Percentiles rank a stretch among this genome's conserved stretches.
Evolutionary conservation across 1,140 invertebrate species (phyloP).

Genomic region (Pygmarrhopalites habei): DNA sequence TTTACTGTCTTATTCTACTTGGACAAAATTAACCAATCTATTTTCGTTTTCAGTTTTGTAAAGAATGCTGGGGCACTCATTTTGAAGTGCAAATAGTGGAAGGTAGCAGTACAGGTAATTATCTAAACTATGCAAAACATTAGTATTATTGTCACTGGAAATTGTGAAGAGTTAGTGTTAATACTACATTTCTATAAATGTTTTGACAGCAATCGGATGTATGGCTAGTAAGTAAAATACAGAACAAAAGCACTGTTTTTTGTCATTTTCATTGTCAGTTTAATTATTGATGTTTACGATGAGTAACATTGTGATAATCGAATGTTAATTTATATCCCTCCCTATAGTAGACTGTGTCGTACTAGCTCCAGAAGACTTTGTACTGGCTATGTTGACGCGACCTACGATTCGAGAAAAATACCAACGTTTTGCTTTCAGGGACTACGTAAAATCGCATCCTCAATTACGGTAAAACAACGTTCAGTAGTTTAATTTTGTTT

Average conservation of each 20-base stretch:
- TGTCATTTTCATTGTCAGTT: no score
- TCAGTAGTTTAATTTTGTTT: not conserved
- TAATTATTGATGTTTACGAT: no score
- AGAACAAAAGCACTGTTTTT: no score
- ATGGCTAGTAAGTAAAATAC: no score
- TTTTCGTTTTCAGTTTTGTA: constrained; percentile 89
- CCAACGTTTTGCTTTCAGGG: constrained; percentile 88
- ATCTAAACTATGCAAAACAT: no score
- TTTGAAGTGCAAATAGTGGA: constrained; percentile 92
- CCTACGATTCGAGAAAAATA: constrained; percentile 80
- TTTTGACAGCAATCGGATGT: constrained; percentile 70
- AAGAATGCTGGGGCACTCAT: constrained; percentile 89
- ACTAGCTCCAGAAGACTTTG: constrained; percentile 90
- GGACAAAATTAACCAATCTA: no score
- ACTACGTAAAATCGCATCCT: constrained; percentile 90
- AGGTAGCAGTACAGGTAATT: constrained; percentile 65
- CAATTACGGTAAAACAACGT: constrained; percentile 61
- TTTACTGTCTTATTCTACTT: no score
- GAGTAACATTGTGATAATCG: no score
- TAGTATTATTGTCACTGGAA: no score
- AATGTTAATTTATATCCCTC: no score
- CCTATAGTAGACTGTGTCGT: constrained; percentile 83
- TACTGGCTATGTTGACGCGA: constrained; percentile 71
- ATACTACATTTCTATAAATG: no score
- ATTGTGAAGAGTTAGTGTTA: no score